These are phyloP conservation scores for Ceratothoa steindachneri DNA, from an alignment of 2,888 invertebrate genomes.

Conservation along the genomic window DNA sequence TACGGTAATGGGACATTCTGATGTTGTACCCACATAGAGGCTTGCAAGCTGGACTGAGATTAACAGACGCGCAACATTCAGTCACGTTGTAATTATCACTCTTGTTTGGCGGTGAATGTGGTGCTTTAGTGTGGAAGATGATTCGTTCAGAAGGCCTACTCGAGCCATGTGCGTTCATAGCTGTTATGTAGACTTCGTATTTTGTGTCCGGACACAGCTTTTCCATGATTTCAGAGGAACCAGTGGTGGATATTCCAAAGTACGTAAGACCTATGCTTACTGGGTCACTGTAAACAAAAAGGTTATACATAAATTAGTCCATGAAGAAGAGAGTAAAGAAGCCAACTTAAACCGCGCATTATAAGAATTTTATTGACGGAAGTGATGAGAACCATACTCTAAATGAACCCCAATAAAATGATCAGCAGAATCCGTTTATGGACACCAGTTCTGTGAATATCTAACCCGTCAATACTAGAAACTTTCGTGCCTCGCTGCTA, in stretches of 20 bases:
- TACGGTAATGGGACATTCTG: slow-evolving; percentile 72
- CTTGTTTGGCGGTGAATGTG: slow-evolving; percentile 2
- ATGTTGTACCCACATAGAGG: slow-evolving; percentile 77
- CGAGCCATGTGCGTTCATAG: slow-evolving; percentile 72
- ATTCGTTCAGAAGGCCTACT: slow-evolving; percentile 71
- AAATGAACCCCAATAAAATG: too few species aligned
- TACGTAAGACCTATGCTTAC: slow-evolving; percentile 6
- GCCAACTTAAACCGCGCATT: too few species aligned
- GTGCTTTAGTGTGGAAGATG: slow-evolving; percentile 64
- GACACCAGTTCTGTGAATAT: too few species aligned
- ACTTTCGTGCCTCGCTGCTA: too few species aligned
- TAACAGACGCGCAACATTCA: slow-evolving; percentile 70
- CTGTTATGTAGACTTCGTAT: slow-evolving; percentile 75
- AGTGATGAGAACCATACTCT: too few species aligned
- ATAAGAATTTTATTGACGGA: too few species aligned
- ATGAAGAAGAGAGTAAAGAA: too few species aligned
- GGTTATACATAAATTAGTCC: too few species aligned
- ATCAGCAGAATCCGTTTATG: too few species aligned
- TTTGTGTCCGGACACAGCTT: slow-evolving; percentile 68
- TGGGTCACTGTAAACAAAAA: background rate
- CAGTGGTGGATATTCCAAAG: slow-evolving; percentile 20
- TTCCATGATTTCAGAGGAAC: slow-evolving; percentile 68
- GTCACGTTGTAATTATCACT: slow-evolving; percentile 70
- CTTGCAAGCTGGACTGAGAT: slow-evolving; percentile 65
- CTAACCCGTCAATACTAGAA: too few species aligned